Conservation (phyloP, 2,888 invertebrate species). For the Dermolepida albohirtum region DNA sequence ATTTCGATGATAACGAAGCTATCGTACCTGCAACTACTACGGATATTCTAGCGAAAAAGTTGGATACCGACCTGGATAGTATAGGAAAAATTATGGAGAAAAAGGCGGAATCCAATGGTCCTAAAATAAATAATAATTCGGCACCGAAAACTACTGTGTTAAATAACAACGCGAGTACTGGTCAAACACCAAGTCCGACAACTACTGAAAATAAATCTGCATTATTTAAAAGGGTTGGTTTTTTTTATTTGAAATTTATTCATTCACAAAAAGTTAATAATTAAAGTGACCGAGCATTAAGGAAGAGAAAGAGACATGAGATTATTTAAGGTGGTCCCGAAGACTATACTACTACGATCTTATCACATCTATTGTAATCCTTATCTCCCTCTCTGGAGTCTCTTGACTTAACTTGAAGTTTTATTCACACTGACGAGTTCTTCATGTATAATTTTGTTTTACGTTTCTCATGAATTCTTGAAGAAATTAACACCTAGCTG, state of each 20-base stretch:
- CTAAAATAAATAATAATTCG: conserved; percentile 60
- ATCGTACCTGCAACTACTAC: conserved; percentile 67
- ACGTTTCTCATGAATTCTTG: too few relatives aligned
- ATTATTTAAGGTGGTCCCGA: too few relatives aligned
- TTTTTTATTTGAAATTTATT: not conserved
- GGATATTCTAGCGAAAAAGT: conserved; percentile 70
- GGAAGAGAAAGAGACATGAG: too few relatives aligned
- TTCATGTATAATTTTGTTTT: too few relatives aligned
- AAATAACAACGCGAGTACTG: conserved; percentile 65
- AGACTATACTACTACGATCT: too few relatives aligned
- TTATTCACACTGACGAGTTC: too few relatives aligned
- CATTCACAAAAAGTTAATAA: too few relatives aligned
- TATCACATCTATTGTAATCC: too few relatives aligned
- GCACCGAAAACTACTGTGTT: conserved; percentile 62
- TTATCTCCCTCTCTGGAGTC: too few relatives aligned
- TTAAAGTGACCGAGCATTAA: too few relatives aligned
- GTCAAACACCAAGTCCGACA: conserved; percentile 55
- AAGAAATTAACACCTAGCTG: too few relatives aligned
- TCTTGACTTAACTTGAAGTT: too few relatives aligned
- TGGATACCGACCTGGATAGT: conserved; percentile 72
- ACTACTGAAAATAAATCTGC: conserved; percentile 64
- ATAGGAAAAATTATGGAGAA: conserved; percentile 66
- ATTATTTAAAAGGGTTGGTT: conserved; percentile 67
- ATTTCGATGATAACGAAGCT: conserved; percentile 83
- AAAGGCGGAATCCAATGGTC: conserved; percentile 61